Conservation (phyloP, 2,888 invertebrate species). For the Sarcophaga subvicina region DNA sequence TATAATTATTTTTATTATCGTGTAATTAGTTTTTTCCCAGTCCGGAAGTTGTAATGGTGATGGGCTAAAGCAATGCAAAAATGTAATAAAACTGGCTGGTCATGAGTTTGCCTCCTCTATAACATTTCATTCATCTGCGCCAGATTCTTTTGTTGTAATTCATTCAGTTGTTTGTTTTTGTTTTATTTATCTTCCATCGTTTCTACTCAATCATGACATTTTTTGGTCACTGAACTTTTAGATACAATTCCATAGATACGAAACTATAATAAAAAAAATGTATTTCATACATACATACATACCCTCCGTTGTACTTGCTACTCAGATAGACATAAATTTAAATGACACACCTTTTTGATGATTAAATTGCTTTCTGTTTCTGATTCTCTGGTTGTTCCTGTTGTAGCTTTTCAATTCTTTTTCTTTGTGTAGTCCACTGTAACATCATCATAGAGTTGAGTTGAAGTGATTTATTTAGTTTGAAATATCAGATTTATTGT, state of each 20-base stretch:
- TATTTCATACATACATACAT: not conserved
- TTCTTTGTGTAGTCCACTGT: not conserved
- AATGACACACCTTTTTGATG: slow-evolving; percentile 56
- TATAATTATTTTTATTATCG: slow-evolving; percentile 3
- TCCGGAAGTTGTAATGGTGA: slow-evolving; percentile 51
- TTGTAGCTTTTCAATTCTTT: not conserved
- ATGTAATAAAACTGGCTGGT: slow-evolving; percentile 55
- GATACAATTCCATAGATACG: slow-evolving; percentile 36
- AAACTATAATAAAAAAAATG: not conserved
- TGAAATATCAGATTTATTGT: slow-evolving; percentile 38
- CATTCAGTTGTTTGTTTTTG: slow-evolving; percentile 39
- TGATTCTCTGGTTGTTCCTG: not conserved
- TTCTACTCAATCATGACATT: slow-evolving; percentile 29
- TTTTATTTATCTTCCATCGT: slow-evolving; percentile 20
- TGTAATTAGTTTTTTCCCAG: slow-evolving; percentile 37
- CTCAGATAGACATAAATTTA: slow-evolving; percentile 17
- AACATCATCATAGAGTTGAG: slow-evolving; percentile 15
- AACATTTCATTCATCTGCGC: slow-evolving; percentile 33
- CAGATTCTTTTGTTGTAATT: slow-evolving; percentile 8
- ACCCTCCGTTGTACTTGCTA: not conserved
- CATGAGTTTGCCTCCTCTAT: slow-evolving; percentile 61
- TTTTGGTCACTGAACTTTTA: slow-evolving; percentile 63
- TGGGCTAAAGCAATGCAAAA: slow-evolving; percentile 53
- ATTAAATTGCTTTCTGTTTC: not conserved
- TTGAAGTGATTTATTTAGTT: slow-evolving; percentile 58